Conservation (phyloP, 2,113 vertebrate species). For the Ahaetulla prasina region DNA sequence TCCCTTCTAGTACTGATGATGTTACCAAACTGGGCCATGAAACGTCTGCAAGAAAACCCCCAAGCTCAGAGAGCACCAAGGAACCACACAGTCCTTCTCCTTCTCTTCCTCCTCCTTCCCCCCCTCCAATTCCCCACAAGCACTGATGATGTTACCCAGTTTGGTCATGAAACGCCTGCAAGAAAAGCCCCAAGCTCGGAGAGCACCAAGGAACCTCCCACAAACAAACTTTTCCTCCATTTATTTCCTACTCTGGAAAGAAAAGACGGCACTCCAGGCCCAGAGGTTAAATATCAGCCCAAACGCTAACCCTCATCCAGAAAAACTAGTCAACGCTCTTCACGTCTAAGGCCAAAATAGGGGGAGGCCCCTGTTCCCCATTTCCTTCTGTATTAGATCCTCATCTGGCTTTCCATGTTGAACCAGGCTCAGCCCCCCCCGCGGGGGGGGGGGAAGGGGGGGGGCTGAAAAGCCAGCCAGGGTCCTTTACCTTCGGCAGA, state of each 20-base stretch:
- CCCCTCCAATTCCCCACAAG: no score
- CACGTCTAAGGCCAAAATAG: accelerated
- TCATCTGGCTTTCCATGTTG: accelerated
- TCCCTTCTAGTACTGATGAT: no score
- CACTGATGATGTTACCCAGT: no score
- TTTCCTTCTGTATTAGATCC: not conserved
- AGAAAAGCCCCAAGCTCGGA: no score
- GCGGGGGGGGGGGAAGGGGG: accelerated
- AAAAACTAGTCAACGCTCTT: not conserved
- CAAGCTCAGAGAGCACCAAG: no score
- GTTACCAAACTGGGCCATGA: no score
- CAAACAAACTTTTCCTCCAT: no score
- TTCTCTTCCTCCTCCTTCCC: no score
- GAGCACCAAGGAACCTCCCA: not conserved
- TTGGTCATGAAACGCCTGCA: no score
- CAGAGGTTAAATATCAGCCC: not conserved
- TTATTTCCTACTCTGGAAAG: not conserved
- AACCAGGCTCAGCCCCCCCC: not conserved
- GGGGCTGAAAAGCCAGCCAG: not conserved
- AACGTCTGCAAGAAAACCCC: no score
- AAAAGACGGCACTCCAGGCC: not conserved
- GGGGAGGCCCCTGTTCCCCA: not conserved
- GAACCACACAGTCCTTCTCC: no score
- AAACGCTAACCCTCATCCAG: not conserved
- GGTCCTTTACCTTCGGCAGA: slow-evolving; percentile 78